phyloP scores from a whole-genome alignment of 2,888 invertebrate species.

The Chrysolina oricalcia region DNA sequence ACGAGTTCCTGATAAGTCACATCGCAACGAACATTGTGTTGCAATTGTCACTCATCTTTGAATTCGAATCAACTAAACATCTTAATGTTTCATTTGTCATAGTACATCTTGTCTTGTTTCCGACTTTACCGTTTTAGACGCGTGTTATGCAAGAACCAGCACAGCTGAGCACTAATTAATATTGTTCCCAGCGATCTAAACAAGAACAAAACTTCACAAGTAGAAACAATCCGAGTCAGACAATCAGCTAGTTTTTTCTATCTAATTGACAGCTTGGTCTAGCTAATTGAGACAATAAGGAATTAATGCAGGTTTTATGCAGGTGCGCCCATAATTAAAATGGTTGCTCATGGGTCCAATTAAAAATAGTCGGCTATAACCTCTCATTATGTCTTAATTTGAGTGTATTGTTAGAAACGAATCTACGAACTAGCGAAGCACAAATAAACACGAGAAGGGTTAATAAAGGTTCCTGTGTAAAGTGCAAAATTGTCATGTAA shows the following conservation, averaged over 20 bases:
- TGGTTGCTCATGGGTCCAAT: conserved; percentile 25
- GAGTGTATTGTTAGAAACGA: neutral
- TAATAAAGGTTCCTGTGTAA: no score
- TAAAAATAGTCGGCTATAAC: conserved; percentile 20
- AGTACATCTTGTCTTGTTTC: neutral
- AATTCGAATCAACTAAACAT: neutral
- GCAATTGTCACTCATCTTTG: no score
- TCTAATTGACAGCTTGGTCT: conserved; percentile 29
- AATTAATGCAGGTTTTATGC: conserved; percentile 21
- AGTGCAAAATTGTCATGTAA: no score
- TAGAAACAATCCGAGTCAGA: conserved; percentile 16
- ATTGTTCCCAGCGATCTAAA: conserved; percentile 23
- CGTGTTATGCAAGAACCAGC: neutral
- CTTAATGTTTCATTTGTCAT: no score
- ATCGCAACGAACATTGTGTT: no score
- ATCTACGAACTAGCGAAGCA: neutral
- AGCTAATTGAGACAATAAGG: conserved; percentile 22
- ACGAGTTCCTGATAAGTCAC: no score
- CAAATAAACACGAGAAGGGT: no score
- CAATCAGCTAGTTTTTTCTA: conserved; percentile 22
- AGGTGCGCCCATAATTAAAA: conserved; percentile 28
- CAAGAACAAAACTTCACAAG: conserved; percentile 25
- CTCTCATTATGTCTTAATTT: conserved; percentile 3
- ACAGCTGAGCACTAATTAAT: conserved; percentile 17
- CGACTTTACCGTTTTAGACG: neutral